These are phyloP conservation scores for Acanthopleura granulata DNA, from an alignment of 2,888 invertebrate genomes.

Conservation along the genomic window DNA sequence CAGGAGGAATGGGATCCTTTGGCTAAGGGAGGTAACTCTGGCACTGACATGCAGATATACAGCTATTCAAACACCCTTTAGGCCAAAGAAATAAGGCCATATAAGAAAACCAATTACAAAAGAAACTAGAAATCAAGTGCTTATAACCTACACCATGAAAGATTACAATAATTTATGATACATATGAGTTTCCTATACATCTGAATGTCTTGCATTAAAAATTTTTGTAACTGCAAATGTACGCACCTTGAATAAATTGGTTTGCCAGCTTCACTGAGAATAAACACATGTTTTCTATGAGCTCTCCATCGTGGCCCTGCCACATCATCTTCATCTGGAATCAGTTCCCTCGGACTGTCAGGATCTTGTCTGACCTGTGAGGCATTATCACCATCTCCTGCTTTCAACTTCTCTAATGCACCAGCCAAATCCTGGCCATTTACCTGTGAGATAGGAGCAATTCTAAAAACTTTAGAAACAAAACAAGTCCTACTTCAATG, in stretches of 20 bases:
- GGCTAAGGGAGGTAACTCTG: too few relatives aligned
- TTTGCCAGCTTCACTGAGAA: slow-evolving; percentile 95
- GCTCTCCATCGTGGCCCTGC: slow-evolving; percentile 78
- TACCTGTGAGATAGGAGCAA: background rate
- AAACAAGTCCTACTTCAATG: background rate
- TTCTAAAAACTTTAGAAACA: background rate
- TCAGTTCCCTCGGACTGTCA: background rate
- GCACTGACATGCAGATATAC: too few relatives aligned
- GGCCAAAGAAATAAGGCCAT: too few relatives aligned
- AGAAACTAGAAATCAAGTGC: too few relatives aligned
- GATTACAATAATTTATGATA: too few relatives aligned
- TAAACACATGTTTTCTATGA: slow-evolving; percentile 92
- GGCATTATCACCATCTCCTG: background rate
- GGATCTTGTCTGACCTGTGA: background rate
- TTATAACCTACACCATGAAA: too few relatives aligned
- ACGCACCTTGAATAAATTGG: slow-evolving; percentile 90
- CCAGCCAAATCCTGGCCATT: background rate
- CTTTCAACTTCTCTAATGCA: background rate
- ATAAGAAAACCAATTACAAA: too few relatives aligned
- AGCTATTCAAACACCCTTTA: too few relatives aligned
- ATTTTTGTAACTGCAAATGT: too few relatives aligned
- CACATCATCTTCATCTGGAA: slow-evolving; percentile 58
- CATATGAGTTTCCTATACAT: too few relatives aligned
- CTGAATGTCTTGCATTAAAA: too few relatives aligned
- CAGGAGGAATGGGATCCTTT: too few relatives aligned